These are phyloP conservation scores for Montipora capricornis DNA, from an alignment of 64 coral and sea anemone genomes.

Conservation along the genomic window DNA sequence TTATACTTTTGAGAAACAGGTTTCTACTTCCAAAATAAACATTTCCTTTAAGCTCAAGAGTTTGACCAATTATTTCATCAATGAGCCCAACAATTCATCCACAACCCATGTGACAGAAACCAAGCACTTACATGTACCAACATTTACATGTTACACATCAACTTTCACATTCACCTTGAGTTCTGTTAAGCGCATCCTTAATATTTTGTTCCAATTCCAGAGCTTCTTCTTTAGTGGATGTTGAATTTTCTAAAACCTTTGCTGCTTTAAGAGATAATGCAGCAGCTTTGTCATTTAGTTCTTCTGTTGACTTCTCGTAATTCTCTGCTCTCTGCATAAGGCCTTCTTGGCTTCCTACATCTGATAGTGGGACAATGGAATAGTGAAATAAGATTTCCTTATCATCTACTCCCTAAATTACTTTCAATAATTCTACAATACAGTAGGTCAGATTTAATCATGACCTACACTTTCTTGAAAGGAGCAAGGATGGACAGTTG, in stretches of 20 bases:
- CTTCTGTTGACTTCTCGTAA: conserved; percentile 1
- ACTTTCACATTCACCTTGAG: conserved; percentile 12
- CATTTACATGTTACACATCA: too few species aligned
- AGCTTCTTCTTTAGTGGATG: conserved; percentile 45
- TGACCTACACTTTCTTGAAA: too few species aligned
- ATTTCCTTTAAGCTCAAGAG: too few species aligned
- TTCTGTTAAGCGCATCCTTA: conserved; percentile 36
- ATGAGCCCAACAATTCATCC: too few species aligned
- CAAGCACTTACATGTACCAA: too few species aligned
- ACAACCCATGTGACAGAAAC: too few species aligned
- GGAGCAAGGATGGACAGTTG: too few species aligned
- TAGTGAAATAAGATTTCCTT: neutral
- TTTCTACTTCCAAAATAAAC: too few species aligned
- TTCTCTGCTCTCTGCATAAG: conserved; percentile 20
- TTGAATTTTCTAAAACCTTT: conserved; percentile 19
- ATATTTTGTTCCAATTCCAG: conserved; percentile 57
- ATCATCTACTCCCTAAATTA: neutral
- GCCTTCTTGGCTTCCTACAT: too few species aligned
- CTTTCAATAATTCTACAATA: neutral
- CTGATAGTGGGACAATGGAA: neutral
- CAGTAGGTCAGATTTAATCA: too few species aligned
- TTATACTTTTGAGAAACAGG: too few species aligned
- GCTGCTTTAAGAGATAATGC: conserved; percentile 19
- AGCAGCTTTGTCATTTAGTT: conserved; percentile 6
- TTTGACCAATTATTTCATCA: too few species aligned